These are phyloP conservation scores for Melanotaenia boesemani DNA, from an alignment of 2,797 vertebrate genomes.

Conservation along the genomic window DNA sequence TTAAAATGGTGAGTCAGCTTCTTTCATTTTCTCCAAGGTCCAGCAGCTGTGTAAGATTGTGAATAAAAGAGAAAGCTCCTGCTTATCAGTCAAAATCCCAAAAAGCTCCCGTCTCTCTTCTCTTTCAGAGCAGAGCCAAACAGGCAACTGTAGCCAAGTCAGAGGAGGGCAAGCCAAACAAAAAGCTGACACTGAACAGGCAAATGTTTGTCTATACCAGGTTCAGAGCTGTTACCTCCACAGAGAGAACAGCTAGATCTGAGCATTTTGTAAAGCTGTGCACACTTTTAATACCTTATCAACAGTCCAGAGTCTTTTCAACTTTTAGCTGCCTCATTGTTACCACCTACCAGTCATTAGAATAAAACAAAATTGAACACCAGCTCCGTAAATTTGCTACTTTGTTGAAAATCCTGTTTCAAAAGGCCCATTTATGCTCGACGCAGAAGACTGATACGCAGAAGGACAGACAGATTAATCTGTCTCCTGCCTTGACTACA, in stretches of 20 bases:
- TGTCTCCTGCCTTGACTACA: no score
- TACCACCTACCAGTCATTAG: conserved; percentile 17
- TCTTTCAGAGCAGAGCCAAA: conserved; percentile 50
- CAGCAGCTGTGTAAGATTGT: conserved; percentile 46
- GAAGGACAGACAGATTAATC: no score
- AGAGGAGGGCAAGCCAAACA: conserved; percentile 63
- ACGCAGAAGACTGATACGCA: no score
- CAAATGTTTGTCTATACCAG: conserved; percentile 84
- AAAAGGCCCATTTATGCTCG: no score
- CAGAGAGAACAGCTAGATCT: conserved; percentile 70
- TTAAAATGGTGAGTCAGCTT: conserved; percentile 21
- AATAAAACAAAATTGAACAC: conserved; percentile 12
- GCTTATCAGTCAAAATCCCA: conserved; percentile 50
- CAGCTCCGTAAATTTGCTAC: background rate
- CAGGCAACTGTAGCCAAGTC: conserved; percentile 56
- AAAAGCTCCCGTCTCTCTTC: conserved; percentile 48
- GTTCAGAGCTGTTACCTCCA: conserved; percentile 79
- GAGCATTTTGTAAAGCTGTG: conserved; percentile 43
- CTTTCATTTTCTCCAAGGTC: conserved; percentile 35
- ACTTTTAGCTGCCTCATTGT: conserved; percentile 4
- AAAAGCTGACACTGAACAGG: conserved; percentile 67
- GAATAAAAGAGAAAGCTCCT: conserved; percentile 58
- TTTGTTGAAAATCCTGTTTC: conserved; percentile 10
- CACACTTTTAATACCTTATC: conserved; percentile 20
- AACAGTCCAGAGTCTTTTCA: conserved; percentile 45